These are phyloP conservation scores for Paedocypris sp. DNA, from an alignment of 2,113 vertebrate species.

Conservation along the genomic window DNA sequence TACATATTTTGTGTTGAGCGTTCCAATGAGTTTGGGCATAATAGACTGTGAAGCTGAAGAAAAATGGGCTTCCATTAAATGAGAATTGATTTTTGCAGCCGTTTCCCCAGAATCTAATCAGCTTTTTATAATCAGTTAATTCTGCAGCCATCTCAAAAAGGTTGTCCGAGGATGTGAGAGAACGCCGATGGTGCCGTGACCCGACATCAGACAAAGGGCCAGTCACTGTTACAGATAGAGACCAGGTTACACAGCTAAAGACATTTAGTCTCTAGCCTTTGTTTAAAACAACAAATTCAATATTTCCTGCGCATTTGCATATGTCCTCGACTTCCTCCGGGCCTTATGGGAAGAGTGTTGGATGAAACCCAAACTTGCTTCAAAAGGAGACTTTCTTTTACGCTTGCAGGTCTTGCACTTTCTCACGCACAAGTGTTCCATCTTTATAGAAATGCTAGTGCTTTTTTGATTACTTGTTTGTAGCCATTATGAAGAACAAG, in stretches of 20 bases:
- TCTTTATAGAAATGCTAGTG: constrained; percentile 13
- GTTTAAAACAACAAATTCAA: too few relatives aligned
- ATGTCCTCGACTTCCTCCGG: too few relatives aligned
- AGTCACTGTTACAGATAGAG: too few relatives aligned
- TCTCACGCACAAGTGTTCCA: too few relatives aligned
- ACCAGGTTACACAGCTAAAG: too few relatives aligned
- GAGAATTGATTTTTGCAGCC: constrained; percentile 26
- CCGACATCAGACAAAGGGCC: too few relatives aligned
- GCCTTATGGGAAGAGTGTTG: too few relatives aligned
- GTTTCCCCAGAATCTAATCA: constrained; percentile 27
- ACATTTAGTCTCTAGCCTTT: too few relatives aligned
- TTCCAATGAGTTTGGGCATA: not conserved
- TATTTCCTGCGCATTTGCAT: too few relatives aligned
- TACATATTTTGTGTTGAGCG: not conserved
- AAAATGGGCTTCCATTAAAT: constrained; percentile 29
- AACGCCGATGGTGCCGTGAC: not conserved
- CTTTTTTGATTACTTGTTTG: constrained; percentile 22
- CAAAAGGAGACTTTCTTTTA: too few relatives aligned
- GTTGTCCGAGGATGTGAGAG: not conserved
- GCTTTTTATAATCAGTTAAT: constrained; percentile 31
- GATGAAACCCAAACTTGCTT: too few relatives aligned
- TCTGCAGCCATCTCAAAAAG: not conserved
- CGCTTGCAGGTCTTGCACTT: too few relatives aligned
- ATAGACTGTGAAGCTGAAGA: not conserved
- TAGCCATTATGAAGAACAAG: constrained; percentile 23